These are phyloP conservation scores for Python bivittatus DNA, from an alignment of 2,113 vertebrate species.

Conservation along the genomic window DNA sequence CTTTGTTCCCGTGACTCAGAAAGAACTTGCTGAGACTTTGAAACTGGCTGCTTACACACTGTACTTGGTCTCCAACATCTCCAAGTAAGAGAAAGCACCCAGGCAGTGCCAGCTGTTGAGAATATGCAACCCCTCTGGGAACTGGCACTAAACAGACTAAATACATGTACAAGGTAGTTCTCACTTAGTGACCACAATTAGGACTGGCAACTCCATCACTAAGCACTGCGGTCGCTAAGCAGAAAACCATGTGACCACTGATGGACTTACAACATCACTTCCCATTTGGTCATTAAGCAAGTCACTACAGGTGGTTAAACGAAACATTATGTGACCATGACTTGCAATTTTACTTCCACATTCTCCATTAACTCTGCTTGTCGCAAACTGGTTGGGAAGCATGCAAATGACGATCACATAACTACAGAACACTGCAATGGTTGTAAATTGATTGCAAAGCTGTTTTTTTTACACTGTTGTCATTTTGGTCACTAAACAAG, in stretches of 20 bases:
- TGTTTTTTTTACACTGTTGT: background rate
- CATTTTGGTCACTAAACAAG: background rate
- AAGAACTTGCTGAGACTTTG: background rate
- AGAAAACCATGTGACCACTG: background rate
- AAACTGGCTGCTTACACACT: background rate
- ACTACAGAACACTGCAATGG: background rate
- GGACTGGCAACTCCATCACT: background rate
- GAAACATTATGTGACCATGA: background rate
- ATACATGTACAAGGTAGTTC: background rate
- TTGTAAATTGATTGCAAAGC: background rate
- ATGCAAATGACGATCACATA: background rate
- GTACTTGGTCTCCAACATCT: background rate
- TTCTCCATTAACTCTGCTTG: background rate
- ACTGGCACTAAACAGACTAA: too few species aligned
- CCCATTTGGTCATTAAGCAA: background rate
- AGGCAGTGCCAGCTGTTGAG: background rate
- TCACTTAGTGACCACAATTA: background rate
- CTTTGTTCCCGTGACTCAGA: background rate
- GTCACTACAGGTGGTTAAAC: background rate
- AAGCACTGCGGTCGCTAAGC: background rate
- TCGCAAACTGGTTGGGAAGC: background rate
- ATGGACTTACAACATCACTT: background rate
- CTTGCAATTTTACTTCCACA: background rate
- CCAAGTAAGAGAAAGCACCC: background rate
- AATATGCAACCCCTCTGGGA: background rate